Conservation (phyloP, 2,113 vertebrate species). For the Propithecus coquereli region DNA sequence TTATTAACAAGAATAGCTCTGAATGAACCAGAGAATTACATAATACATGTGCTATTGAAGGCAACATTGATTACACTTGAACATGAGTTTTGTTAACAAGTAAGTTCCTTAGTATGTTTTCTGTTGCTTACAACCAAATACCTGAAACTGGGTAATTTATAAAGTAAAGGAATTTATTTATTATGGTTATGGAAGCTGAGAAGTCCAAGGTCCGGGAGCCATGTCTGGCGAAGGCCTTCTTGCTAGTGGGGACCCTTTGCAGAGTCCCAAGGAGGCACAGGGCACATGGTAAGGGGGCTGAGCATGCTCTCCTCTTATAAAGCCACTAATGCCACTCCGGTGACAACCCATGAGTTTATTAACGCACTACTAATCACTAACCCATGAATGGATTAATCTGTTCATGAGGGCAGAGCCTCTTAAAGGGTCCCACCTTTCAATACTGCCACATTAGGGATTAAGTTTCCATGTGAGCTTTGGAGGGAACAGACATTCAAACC, state of each 20-base stretch:
- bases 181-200: background rate
- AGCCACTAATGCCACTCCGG: background rate
- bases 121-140: background rate
- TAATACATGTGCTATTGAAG: background rate
- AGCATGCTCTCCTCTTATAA: background rate
- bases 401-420: background rate
- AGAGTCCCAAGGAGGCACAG: background rate
- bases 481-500: background rate
- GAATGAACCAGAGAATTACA: background rate
- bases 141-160: background rate
- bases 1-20: background rate
- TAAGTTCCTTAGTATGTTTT: background rate
- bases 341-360: background rate
- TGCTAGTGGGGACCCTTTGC: background rate
- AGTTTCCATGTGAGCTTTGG: background rate
- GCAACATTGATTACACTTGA: background rate
- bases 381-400: background rate
- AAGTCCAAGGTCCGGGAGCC: background rate
- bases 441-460: background rate
- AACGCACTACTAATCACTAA: background rate
- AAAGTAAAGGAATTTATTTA: background rate
- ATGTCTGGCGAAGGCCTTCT: background rate
- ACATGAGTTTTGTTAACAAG: background rate
- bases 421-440: background rate
- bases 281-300: background rate